Conservation (phyloP, 2,113 vertebrate genomes). For the Leiothrix lutea region DNA sequence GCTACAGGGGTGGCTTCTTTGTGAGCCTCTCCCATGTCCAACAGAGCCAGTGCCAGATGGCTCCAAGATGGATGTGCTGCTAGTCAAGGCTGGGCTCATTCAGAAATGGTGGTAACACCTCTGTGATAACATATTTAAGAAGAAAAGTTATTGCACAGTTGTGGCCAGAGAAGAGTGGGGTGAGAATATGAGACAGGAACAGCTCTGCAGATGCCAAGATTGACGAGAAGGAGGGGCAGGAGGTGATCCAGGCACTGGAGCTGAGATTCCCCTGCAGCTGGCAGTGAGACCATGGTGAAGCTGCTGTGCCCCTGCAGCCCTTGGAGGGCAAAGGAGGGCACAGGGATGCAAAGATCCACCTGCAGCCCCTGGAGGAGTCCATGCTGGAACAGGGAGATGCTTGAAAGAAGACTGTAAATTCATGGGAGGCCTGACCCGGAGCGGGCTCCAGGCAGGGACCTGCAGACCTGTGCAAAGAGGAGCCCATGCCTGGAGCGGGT, state of each 20-base stretch:
- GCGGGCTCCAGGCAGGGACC: no score
- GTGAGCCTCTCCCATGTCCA: neutral
- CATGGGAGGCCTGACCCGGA: neutral
- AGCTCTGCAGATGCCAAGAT: neutral
- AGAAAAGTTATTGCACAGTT: neutral
- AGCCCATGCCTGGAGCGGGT: no score
- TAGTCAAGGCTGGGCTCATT: neutral
- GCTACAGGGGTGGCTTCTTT: neutral
- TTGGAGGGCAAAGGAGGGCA: no score
- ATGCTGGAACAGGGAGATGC: neutral
- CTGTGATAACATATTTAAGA: neutral
- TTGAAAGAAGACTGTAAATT: neutral
- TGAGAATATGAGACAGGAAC: neutral
- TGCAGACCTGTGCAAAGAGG: no score
- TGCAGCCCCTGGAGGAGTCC: neutral
- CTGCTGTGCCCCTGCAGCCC: neutral
- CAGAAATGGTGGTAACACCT: neutral
- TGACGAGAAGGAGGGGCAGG: accelerated
- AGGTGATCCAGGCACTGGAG: neutral
- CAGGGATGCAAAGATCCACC: neutral
- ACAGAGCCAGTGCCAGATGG: neutral
- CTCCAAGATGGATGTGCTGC: neutral
- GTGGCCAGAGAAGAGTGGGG: neutral
- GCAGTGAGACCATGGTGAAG: neutral
- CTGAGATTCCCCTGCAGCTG: neutral